phyloP scores from a whole-genome alignment of 1,140 invertebrate species.

The Coenobita brevimanus region DNA sequence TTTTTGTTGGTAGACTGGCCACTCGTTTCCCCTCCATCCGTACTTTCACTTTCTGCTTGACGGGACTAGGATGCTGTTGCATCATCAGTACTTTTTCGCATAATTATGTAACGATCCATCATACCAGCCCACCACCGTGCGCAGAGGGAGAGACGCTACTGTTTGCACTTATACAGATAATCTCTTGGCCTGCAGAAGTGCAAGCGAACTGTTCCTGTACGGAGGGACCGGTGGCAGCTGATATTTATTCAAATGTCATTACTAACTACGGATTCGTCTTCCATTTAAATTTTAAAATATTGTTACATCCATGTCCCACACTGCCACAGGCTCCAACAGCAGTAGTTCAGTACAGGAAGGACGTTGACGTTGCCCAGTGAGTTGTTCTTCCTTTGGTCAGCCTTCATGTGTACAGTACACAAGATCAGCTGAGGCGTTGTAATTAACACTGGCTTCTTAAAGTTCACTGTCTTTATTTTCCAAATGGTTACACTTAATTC shows the following conservation, averaged over 20 bases:
- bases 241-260: conserved; percentile 4
- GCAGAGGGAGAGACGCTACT: conserved; percentile 18
- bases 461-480: too few relatives aligned
- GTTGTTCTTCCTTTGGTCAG: too few relatives aligned
- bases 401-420: too few relatives aligned
- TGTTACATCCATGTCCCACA: too few relatives aligned
- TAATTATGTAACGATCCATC: conserved; percentile 28
- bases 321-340: too few relatives aligned
- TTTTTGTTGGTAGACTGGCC: conserved; percentile 1
- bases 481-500: too few relatives aligned
- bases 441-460: too few relatives aligned
- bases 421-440: too few relatives aligned
- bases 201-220: conserved; percentile 27
- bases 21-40: conserved; percentile 28
- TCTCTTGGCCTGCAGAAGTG: too few relatives aligned
- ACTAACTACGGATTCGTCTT: neutral
- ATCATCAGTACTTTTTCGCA: conserved; percentile 26
- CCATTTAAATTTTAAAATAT: conserved; percentile 39
- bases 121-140: conserved; percentile 15
- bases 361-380: too few relatives aligned
- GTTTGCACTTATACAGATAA: too few relatives aligned
- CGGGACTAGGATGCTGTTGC: conserved; percentile 6
- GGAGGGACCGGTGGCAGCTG: conserved; percentile 20
- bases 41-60: conserved; percentile 9
- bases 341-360: too few relatives aligned